These are phyloP conservation scores for Noturus placidus DNA, from an alignment of 2,113 vertebrate genomes.

Conservation along the genomic window DNA sequence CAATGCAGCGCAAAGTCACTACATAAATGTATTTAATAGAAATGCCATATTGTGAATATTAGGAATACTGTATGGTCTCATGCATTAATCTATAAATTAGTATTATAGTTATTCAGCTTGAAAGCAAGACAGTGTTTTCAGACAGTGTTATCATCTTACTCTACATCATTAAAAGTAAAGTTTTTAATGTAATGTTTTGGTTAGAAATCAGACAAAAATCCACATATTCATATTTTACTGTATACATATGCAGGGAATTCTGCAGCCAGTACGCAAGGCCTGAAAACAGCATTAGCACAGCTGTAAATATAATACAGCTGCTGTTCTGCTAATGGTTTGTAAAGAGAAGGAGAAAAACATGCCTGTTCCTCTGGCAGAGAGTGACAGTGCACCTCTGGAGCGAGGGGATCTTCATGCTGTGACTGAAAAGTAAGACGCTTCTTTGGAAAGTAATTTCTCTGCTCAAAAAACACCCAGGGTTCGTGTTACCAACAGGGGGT, in stretches of 20 bases:
- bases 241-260: not conserved
- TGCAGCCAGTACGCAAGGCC: not conserved
- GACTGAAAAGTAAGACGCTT: not conserved
- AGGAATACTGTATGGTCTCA: not conserved
- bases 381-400: not conserved
- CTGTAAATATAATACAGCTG: not conserved
- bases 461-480: not conserved
- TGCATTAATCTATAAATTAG: not conserved
- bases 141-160: not conserved
- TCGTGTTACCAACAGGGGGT: not conserved
- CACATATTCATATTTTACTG: not conserved
- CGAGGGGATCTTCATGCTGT: not conserved
- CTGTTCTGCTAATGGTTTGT: constrained; percentile 11
- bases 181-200: not conserved
- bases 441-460: not conserved
- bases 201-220: not conserved
- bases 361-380: not conserved
- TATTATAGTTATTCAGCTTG: not conserved
- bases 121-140: not conserved
- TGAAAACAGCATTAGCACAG: not conserved
- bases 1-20: not conserved
- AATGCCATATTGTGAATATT: not conserved
- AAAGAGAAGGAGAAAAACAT: not conserved
- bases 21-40: not conserved
- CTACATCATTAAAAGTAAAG: not conserved